These are phyloP conservation scores for Chaetops frenatus DNA, from an alignment of 2,113 vertebrate species.

Conservation along the genomic window DNA sequence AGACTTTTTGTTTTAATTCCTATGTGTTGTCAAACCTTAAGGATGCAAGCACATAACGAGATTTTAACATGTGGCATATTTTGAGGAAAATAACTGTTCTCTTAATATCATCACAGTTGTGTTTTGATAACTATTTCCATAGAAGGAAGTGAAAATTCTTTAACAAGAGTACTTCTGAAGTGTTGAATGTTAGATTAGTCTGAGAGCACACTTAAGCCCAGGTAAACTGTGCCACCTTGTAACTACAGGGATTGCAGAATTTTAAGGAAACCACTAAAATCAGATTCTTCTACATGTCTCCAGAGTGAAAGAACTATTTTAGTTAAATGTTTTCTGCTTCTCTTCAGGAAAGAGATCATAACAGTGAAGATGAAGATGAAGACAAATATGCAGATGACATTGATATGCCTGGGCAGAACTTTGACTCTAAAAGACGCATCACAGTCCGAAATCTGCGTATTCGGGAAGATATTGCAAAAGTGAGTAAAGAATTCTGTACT, in stretches of 20 bases:
- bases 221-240: not conserved
- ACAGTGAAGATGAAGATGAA: conserved; percentile 97
- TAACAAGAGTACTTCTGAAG: not conserved
- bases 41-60: not conserved
- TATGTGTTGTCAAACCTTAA: not conserved
- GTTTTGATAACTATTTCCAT: not conserved
- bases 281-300: not conserved
- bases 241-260: not conserved
- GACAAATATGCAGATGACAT: conserved; percentile 98
- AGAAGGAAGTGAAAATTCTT: not conserved
- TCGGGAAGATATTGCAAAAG: conserved; percentile 96
- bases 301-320: not conserved
- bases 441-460: conserved; percentile 95
- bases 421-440: conserved; percentile 97
- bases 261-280: not conserved
- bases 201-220: not conserved
- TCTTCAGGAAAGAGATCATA: conserved; percentile 87
- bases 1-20: not conserved
- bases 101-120: not conserved
- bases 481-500: conserved; percentile 52
- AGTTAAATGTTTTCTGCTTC: not conserved
- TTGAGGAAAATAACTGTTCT: not conserved
- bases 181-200: not conserved
- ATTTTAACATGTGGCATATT: not conserved
- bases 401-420: conserved; percentile 99